Conservation (phyloP, 2,888 invertebrate species). For the Metellina segmentata region DNA sequence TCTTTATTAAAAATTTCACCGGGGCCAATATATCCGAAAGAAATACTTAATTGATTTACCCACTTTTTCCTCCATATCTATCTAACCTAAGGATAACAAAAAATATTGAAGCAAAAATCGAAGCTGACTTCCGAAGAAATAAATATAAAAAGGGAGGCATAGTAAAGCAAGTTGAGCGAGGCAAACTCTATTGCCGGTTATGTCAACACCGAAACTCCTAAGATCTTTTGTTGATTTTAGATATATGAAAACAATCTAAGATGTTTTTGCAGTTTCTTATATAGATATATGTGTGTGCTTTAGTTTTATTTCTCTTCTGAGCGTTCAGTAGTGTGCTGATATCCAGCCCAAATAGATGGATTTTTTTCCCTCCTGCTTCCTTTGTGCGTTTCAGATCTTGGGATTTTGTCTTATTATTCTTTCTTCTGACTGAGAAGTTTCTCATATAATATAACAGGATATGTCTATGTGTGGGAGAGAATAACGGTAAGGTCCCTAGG, state of each 20-base stretch:
- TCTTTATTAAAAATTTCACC: constrained; percentile 52
- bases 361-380: neutral
- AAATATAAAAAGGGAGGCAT: constrained; percentile 18
- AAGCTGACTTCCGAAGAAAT: neutral
- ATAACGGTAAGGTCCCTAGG: neutral
- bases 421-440: neutral
- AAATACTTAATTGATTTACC: constrained; percentile 64
- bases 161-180: neutral
- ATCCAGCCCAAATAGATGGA: neutral
- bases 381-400: neutral
- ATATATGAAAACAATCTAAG: constrained; percentile 61
- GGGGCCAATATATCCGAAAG: constrained; percentile 32
- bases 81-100: constrained; percentile 29
- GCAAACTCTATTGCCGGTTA: constrained; percentile 43
- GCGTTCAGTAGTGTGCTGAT: neutral
- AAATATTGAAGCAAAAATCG: constrained; percentile 43
- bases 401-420: neutral
- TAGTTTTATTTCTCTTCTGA: neutral
- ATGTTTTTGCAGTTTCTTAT: constrained; percentile 42
- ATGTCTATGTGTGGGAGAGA: neutral
- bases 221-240: constrained; percentile 54
- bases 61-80: constrained; percentile 10
- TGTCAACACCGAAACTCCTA: constrained; percentile 59
- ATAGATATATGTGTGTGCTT: constrained; percentile 25
- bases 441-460: neutral